phyloP scores from a whole-genome alignment of 2,113 vertebrate genomes.

The Brachypteracias leptosomus region DNA sequence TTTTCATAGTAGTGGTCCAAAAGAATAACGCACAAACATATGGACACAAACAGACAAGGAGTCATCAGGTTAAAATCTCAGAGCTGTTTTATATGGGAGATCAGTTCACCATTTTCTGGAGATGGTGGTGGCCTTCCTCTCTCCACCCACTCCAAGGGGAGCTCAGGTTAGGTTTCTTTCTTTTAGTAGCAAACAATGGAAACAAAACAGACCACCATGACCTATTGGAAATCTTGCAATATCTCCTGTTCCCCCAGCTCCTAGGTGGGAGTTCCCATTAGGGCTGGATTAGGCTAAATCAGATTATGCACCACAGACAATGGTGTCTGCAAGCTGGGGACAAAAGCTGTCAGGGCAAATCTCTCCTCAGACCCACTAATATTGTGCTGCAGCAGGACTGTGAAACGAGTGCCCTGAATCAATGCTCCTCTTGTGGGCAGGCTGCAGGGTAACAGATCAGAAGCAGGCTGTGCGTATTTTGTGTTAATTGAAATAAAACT shows the following conservation, averaged over 20 bases:
- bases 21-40: neutral
- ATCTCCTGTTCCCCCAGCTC: neutral
- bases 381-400: neutral
- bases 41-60: neutral
- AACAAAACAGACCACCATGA: conserved; percentile 26
- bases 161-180: neutral
- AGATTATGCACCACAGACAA: conserved; percentile 40
- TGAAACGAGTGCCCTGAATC: neutral
- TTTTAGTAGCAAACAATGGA: neutral
- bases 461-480: neutral
- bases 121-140: neutral
- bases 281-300: conserved; percentile 48
- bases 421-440: neutral
- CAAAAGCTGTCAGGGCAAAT: conserved; percentile 44
- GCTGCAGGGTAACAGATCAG: neutral
- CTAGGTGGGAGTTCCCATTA: conserved; percentile 25
- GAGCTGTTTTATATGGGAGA: neutral
- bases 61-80: neutral
- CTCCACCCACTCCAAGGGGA: neutral
- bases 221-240: conserved; percentile 1
- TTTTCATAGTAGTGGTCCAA: neutral
- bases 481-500: neutral
- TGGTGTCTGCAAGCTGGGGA: neutral
- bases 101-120: neutral
- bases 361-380: neutral